Base-by-base conservation (phyloP, 2,888 invertebrate genomes). In the Polyploca ridens region DNA sequence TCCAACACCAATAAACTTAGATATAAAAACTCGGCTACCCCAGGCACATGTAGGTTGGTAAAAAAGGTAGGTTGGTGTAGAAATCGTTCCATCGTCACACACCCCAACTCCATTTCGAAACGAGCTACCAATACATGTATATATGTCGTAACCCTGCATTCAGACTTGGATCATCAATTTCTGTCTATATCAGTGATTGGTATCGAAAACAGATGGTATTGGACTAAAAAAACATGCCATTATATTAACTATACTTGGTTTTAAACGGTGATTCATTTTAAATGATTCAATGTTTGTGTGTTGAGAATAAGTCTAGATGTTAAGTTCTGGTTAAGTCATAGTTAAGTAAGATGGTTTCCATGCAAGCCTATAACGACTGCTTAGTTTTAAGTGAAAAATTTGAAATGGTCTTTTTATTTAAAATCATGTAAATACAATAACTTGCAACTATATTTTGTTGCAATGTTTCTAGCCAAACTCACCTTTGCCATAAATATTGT, bases 181-280 rank as follows among this genome's bases (percentile, higher is more conserved):
- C 61, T 61, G 61, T 61, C 61, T 13, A 16, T 44, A 8, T 44
- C 61, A 61, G 27, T 19, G 61, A 41, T 14, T 14, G 41, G 61
- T 13, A 41, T 41, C 13, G 41, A 41, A 61, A 19, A 41, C 41
- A 41, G 41, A 41, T 5, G 41, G 13, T 41, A 38, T 41, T 13
- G 61, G 5, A 61, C 14, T 44, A 11, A 19, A 44, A 14, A 61
- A 41, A 27, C 14, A 38, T 38, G 10, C 33, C 27, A 35, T 44
- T 41, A 27, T 19, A 41, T 41, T 19, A 10, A 19, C 8, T 5
- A 5, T n/a, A n/a, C n/a, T 38, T 59, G n/a, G n/a, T 38, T n/a
- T 49, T n/a, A 49, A n/a, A 54, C 13, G 19, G 54, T 7, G 19
- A 10, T n/a, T 16, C 10, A 54, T 54, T 14, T 19, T 5, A 49